Percentiles rank a stretch among this genome's conserved stretches.
Conservation (phyloP, 2,113 vertebrate genomes). For the Pygoscelis adeliae region DNA sequence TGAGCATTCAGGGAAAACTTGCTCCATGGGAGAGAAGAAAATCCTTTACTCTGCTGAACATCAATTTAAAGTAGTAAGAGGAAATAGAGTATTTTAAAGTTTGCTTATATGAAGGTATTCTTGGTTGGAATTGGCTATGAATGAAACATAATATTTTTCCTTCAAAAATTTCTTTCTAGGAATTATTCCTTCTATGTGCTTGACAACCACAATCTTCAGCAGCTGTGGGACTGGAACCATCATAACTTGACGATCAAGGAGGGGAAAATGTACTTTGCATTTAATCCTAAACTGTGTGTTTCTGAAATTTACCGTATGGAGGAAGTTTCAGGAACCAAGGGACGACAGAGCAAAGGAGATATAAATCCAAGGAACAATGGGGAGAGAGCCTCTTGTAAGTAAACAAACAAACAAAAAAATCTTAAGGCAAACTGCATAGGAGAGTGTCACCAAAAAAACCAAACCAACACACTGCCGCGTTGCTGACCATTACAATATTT, state of each 20-base stretch:
- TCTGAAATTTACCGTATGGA: slow-evolving; percentile 96
- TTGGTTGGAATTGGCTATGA: background rate
- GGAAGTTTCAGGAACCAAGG: slow-evolving; percentile 84
- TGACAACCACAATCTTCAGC: slow-evolving; percentile 94
- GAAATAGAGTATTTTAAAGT: background rate
- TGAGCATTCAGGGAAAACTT: background rate
- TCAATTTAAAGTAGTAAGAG: background rate
- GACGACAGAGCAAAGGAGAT: slow-evolving; percentile 85
- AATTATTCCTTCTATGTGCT: slow-evolving; percentile 92
- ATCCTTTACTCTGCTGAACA: background rate
- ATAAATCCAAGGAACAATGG: slow-evolving; percentile 92
- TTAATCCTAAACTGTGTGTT: slow-evolving; percentile 93
- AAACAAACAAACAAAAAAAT: background rate
- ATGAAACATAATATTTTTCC: background rate
- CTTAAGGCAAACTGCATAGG: background rate
- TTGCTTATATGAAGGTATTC: background rate
- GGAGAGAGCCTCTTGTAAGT: slow-evolving; percentile 95
- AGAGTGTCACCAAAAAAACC: background rate
- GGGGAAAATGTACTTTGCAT: slow-evolving; percentile 93
- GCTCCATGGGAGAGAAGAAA: background rate
- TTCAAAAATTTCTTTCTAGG: slow-evolving; percentile 68
- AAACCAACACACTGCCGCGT: rapidly evolving
- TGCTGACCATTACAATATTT: background rate
- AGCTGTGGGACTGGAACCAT: slow-evolving; percentile 95
- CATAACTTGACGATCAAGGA: slow-evolving; percentile 93